Evolutionary conservation across 2,888 invertebrate species (phyloP).

Genomic region (Microchrysa polita): DNA sequence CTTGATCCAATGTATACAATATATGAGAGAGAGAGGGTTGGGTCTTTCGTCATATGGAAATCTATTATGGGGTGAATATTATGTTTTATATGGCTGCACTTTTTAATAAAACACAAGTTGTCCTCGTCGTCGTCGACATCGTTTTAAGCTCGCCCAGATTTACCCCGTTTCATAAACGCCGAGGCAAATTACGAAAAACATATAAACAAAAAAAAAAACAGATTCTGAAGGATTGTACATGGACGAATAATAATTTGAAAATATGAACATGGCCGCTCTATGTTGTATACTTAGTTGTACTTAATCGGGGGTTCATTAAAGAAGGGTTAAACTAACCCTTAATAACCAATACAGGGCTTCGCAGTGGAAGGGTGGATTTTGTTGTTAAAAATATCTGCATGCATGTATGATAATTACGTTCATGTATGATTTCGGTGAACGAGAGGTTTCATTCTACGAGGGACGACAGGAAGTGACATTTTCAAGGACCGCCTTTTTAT

Average conservation of each 20-base stretch:
- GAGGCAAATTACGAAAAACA: background rate
- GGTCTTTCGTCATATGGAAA: slow-evolving; percentile 20
- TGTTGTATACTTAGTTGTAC: background rate
- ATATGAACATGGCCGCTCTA: slow-evolving; percentile 14
- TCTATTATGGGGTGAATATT: slow-evolving; percentile 8
- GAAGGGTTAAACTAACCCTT: slow-evolving; percentile 33
- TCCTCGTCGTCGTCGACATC: too few species aligned
- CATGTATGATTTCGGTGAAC: too few species aligned
- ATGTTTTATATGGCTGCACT: slow-evolving; percentile 2
- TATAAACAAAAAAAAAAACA: background rate
- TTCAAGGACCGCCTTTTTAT: too few species aligned
- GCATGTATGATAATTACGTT: too few species aligned
- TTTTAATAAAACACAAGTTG: slow-evolving; percentile 32
- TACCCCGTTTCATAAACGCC: background rate
- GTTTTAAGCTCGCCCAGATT: slow-evolving; percentile 1
- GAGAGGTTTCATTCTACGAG: too few species aligned
- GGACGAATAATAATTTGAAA: slow-evolving; percentile 15
- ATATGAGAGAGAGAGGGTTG: background rate
- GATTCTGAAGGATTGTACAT: slow-evolving; percentile 1
- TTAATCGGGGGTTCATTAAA: slow-evolving; percentile 6
- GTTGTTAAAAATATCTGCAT: too few species aligned
- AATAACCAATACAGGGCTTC: background rate
- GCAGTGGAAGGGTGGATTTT: too few species aligned
- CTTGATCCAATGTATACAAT: background rate
- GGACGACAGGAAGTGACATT: too few species aligned